These are phyloP conservation scores for Sclerodermus sp. DNA, from an alignment of 2,888 invertebrate genomes.

Conservation along the genomic window DNA sequence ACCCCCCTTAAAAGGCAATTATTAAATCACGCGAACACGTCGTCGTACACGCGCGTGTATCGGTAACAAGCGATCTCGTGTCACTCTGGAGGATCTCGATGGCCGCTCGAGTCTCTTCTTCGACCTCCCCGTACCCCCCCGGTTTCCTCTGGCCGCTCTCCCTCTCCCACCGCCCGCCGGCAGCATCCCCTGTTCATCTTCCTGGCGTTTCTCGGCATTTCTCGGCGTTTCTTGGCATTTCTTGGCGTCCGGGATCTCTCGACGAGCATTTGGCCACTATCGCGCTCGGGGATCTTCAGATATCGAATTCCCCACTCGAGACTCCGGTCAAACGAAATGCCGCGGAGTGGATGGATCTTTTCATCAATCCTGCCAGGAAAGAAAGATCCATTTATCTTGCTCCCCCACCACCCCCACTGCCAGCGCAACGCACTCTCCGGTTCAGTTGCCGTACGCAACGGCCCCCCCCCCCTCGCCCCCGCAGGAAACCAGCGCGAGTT, in stretches of 20 bases:
- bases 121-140: neutral
- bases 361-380: slow-evolving; percentile 4
- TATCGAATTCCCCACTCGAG: slow-evolving; percentile 14
- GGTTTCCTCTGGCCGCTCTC: too few species aligned
- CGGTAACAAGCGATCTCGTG: slow-evolving; percentile 32
- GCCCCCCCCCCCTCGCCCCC: too few species aligned
- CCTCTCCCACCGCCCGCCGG: too few species aligned
- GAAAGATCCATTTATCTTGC: slow-evolving; percentile 5
- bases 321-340: slow-evolving; percentile 11
- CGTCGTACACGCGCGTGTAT: slow-evolving; percentile 28
- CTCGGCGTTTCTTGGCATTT: neutral
- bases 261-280: slow-evolving; percentile 13
- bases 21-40: slow-evolving; percentile 32
- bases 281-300: slow-evolving; percentile 21
- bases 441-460: too few species aligned
- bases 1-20: slow-evolving; percentile 28
- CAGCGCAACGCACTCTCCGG: too few species aligned
- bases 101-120: neutral
- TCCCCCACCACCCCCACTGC: too few species aligned
- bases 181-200: too few species aligned
- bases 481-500: too few species aligned
- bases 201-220: too few species aligned
- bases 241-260: neutral
- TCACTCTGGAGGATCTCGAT: slow-evolving; percentile 17
- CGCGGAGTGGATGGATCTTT: slow-evolving; percentile 21